Evolutionary conservation across 2,888 invertebrate genomes (phyloP).

Genomic region (Hypselothyrea guttata): DNA sequence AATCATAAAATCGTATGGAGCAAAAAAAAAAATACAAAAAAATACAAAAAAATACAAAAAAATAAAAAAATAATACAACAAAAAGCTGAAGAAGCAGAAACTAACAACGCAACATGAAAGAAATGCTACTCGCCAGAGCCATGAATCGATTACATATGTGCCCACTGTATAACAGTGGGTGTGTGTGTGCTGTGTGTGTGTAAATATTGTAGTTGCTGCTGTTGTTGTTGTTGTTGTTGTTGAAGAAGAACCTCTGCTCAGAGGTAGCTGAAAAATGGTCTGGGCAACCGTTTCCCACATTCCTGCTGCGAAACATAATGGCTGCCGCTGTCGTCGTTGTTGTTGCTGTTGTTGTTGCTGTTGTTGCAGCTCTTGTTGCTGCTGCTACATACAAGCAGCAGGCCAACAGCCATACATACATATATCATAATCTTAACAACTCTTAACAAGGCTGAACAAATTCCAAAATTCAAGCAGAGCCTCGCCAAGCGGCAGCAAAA

Average conservation of each 20-base stretch:
- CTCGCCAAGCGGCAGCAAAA: constrained; percentile 40
- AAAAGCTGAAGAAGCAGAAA: constrained; percentile 50
- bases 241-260: constrained; percentile 32
- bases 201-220: constrained; percentile 14
- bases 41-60: constrained; percentile 29
- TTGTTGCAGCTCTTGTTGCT: constrained; percentile 16
- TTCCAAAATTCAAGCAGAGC: constrained; percentile 73
- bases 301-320: constrained; percentile 80
- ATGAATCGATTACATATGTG: constrained; percentile 80
- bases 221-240: constrained; percentile 14
- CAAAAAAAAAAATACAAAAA: constrained; percentile 34
- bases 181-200: constrained; percentile 34
- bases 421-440: constrained; percentile 82
- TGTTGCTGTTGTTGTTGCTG: constrained; percentile 42
- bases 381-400: constrained; percentile 22
- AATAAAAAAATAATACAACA: constrained; percentile 32
- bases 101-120: constrained; percentile 74
- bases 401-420: constrained; percentile 42
- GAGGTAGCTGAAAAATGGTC: constrained; percentile 67
- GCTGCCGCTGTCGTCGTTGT: constrained; percentile 69
- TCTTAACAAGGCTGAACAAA: constrained; percentile 81
- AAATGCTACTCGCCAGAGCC: constrained; percentile 70
- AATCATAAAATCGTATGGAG: constrained; percentile 74
- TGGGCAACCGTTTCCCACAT: constrained; percentile 78
- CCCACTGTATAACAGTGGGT: constrained; percentile 44